Evolutionary conservation across 2,113 vertebrate genomes (phyloP), one percentile per base, ranked within the genome.

Genomic region (Anolis sagrei): DNA sequence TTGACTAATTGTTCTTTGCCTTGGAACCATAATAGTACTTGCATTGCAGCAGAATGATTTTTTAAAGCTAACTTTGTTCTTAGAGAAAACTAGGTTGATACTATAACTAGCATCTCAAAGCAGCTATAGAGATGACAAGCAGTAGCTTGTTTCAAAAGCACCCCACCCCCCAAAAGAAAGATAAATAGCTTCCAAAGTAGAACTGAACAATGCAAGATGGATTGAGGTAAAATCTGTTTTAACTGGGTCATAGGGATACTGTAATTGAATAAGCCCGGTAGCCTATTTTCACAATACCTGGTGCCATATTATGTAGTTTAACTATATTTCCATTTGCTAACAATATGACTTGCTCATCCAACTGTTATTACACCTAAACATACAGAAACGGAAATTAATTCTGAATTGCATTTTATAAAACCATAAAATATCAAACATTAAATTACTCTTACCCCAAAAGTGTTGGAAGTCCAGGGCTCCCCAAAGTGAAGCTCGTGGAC

Each of bases 101-200:
- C 19, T 74, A 44, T 48, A 70, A 68, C 23, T 44, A 83, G 88
- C 77, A 90, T 88, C 84, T 44, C 32, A 83, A 74, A 79, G 83
- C 64, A 86, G 90, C 25, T 77, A 39, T 48, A 61, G 75, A 81
- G 34, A 23, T 75, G 44, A 32, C n/a, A 29, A 18, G 2, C 5
- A 79, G 4, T 51, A 69, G 66, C 44, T 49, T 32, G 0, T 58
- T 70, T 70, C 5, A 70, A 34, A 70, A 44, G 39, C 39, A 4
- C 69, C 32, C 34, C n/a, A 7, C 18, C 19, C 19, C 32, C 32
- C 69, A n/a, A 34, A 68, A 68, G 27, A 9, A 29, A 9, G 29
- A 68, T 66, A 70, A 32, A 32, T 44, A 44, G 0, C 6, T 83
- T 74, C 64, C 9, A 49, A 49, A 87, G 23, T 44, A 4, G 72